Conservation (phyloP, 2,888 invertebrate species). For the Acheta domesticus region DNA sequence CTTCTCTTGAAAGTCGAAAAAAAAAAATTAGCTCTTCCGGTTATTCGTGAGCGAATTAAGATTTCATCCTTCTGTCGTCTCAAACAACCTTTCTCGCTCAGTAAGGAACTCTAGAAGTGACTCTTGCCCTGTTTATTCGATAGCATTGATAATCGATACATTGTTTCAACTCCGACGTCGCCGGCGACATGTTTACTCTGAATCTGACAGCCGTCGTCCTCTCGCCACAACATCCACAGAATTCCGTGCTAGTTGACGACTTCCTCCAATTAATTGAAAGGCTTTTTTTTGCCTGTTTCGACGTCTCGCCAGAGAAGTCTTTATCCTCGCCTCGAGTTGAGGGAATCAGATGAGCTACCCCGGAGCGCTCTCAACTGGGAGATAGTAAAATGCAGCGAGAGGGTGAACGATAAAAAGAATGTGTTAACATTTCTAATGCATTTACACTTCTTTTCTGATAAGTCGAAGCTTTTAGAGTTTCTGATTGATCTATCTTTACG, state of each 20-base stretch:
- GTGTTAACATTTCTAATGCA: no score
- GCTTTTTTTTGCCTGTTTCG: not conserved
- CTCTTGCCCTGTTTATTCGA: not conserved
- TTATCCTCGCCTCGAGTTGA: no score
- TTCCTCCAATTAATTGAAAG: conserved; percentile 6
- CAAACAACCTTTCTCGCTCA: not conserved
- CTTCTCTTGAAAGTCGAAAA: no score
- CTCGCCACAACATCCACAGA: not conserved
- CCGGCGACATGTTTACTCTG: not conserved
- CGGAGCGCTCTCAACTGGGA: no score
- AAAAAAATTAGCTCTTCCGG: no score
- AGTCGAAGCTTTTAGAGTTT: no score
- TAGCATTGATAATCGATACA: conserved; percentile 9
- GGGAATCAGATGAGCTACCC: no score
- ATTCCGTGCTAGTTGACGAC: not conserved
- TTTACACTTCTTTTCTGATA: no score
- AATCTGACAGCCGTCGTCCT: not conserved
- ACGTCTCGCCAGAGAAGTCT: not conserved
- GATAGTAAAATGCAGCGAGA: no score
- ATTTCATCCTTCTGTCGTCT: not conserved
- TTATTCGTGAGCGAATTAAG: not conserved
- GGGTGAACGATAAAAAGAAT: no score
- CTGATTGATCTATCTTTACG: no score
- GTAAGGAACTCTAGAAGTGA: not conserved
- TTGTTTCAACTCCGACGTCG: not conserved